Conservation (phyloP, 2,797 vertebrate species). For the Chrysocyon brachyurus region DNA sequence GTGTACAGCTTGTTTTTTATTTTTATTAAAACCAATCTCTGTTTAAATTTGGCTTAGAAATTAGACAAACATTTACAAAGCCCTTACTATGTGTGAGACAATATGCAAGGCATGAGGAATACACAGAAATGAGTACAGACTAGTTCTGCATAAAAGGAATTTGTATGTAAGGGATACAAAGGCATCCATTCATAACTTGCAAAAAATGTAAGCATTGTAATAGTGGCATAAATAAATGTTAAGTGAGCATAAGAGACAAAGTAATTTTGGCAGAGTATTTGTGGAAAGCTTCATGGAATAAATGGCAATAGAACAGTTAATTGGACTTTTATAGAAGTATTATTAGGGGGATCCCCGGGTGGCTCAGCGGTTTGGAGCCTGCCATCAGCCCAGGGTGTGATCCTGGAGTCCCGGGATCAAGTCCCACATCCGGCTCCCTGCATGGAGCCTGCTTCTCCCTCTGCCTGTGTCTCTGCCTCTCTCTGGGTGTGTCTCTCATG, state of each 20-base stretch:
- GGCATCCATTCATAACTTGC: not conserved
- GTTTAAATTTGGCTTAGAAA: conserved; percentile 40
- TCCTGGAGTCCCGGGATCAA: too few relatives aligned
- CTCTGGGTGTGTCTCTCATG: too few relatives aligned
- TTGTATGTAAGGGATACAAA: conserved; percentile 4
- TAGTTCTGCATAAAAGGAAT: not conserved
- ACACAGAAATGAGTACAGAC: not conserved
- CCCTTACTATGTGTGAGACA: not conserved
- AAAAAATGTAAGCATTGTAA: not conserved
- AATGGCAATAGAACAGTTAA: not conserved
- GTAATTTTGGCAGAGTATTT: not conserved
- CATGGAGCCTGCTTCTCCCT: too few relatives aligned
- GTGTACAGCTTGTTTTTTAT: not conserved
- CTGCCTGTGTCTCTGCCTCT: too few relatives aligned
- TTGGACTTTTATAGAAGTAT: not conserved
- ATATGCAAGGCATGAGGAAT: not conserved
- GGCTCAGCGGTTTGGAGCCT: too few relatives aligned
- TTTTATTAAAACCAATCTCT: conserved; percentile 42
- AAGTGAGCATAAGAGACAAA: not conserved
- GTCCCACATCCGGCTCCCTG: too few relatives aligned
- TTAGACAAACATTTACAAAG: not conserved
- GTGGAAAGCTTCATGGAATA: not conserved
- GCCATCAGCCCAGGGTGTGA: too few relatives aligned
- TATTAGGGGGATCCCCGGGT: too few relatives aligned
- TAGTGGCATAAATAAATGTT: not conserved